These are phyloP conservation scores for Pluvialis apricaria DNA, from an alignment of 2,113 vertebrate genomes.

Conservation along the genomic window DNA sequence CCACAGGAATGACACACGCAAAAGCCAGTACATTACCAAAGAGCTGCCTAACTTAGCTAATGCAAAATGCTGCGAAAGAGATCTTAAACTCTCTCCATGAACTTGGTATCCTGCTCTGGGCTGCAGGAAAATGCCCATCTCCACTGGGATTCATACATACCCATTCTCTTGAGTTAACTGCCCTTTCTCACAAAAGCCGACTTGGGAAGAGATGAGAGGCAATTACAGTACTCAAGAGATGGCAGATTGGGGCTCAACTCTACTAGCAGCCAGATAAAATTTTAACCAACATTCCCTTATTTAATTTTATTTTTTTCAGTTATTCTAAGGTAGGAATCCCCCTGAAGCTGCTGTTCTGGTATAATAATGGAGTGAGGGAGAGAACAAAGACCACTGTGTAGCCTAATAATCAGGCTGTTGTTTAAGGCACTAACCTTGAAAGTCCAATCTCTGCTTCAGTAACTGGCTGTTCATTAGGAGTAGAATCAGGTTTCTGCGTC, in stretches of 20 bases:
- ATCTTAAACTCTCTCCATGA: neutral
- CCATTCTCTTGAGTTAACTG: neutral
- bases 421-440: neutral
- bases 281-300: neutral
- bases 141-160: neutral
- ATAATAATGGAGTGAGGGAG: neutral
- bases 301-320: neutral
- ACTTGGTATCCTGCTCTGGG: neutral
- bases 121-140: neutral
- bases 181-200: neutral
- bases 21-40: neutral
- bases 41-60: neutral
- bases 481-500: neutral
- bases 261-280: neutral
- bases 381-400: neutral
- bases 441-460: neutral
- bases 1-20: slow-evolving; percentile 38
- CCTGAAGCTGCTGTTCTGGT: neutral
- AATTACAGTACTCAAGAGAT: neutral
- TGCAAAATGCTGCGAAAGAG: neutral
- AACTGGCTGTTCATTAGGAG: neutral
- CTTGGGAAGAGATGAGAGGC: neutral
- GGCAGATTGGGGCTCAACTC: neutral
- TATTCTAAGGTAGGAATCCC: neutral
- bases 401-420: neutral